Conservation (phyloP, 2,113 vertebrate genomes). For the Rhinolophus sinicus region DNA sequence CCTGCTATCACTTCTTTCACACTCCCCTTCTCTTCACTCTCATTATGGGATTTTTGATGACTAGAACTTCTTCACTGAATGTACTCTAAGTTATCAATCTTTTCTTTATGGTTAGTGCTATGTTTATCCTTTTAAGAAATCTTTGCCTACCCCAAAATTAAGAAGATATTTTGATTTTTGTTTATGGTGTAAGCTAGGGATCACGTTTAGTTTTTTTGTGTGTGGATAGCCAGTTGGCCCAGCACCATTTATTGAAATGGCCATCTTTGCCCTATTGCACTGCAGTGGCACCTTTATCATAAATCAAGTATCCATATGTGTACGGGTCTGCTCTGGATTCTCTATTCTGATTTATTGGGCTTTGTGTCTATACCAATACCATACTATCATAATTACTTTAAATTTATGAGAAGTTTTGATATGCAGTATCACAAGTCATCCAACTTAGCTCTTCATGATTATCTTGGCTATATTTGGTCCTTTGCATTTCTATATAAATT, state of each 20-base stretch:
- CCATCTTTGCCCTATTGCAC: background rate
- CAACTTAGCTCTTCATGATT: background rate
- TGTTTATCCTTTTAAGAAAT: background rate
- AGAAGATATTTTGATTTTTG: background rate
- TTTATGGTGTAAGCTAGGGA: background rate
- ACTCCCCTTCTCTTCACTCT: background rate
- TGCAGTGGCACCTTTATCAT: background rate
- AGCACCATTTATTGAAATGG: background rate
- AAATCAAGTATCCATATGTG: background rate
- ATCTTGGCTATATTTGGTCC: background rate
- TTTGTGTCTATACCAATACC: background rate
- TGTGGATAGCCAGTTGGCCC: background rate
- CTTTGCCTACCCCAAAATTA: background rate
- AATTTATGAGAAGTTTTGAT: background rate
- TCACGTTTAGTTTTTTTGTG: background rate
- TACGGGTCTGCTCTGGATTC: background rate
- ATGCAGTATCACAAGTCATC: background rate
- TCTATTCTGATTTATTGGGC: background rate
- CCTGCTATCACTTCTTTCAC: background rate
- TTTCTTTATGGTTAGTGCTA: background rate
- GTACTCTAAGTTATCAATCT: background rate
- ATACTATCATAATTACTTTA: background rate
- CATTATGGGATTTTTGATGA: background rate
- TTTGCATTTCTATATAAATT: background rate
- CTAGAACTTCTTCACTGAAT: background rate